phyloP scores from a whole-genome alignment of 2,888 invertebrate species.

The Hemistola chrysoprasaria region DNA sequence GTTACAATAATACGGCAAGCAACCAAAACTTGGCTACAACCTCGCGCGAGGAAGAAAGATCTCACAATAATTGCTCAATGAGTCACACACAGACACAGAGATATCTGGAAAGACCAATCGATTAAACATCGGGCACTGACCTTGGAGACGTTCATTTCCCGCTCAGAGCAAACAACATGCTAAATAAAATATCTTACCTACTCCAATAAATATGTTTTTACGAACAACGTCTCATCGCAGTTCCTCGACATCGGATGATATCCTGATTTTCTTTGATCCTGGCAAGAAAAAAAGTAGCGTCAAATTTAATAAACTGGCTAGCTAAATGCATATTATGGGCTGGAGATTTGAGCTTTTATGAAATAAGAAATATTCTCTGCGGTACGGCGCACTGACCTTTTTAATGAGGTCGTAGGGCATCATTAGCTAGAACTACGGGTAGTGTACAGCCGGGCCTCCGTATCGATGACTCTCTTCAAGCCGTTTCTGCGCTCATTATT shows the following conservation, averaged over 20 bases:
- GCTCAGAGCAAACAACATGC: too few species aligned
- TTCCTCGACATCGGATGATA: constrained; percentile 3
- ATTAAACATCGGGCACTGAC: too few species aligned
- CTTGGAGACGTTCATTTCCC: too few species aligned
- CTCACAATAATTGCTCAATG: too few species aligned
- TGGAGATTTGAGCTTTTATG: constrained; percentile 18
- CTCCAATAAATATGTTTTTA: too few species aligned
- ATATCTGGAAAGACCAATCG: too few species aligned
- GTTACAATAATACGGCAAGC: too few species aligned
- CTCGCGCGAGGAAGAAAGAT: too few species aligned
- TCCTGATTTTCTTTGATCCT: constrained; percentile 1
- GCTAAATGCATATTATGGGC: constrained; percentile 9
- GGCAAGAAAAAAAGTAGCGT: constrained; percentile 1
- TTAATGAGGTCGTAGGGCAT: constrained; percentile 54
- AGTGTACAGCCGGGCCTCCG: constrained; percentile 14
- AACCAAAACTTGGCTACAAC: too few species aligned
- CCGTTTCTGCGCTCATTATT: constrained; percentile 49
- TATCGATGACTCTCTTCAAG: constrained; percentile 49
- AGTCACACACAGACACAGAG: too few species aligned
- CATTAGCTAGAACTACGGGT: constrained; percentile 38
- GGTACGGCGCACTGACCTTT: constrained; percentile 42
- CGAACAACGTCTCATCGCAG: too few species aligned
- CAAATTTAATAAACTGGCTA: constrained; percentile 15
- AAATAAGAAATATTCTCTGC: constrained; percentile 37
- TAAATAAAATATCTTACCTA: too few species aligned